Conservation (phyloP, 2,797 vertebrate species). For the Hippoglossus hippoglossus region DNA sequence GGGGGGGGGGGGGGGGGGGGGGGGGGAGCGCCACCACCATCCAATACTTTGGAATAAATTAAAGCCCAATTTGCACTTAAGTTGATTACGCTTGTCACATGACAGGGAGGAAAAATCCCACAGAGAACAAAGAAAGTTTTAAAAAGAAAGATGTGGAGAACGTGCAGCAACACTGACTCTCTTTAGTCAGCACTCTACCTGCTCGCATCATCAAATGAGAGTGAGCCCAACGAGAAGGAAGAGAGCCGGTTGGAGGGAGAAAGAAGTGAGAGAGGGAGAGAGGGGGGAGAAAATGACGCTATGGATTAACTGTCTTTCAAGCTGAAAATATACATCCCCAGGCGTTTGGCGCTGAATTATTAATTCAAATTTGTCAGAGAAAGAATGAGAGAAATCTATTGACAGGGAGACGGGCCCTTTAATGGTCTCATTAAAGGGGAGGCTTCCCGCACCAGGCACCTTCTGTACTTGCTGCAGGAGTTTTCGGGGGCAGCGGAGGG, state of each 20-base stretch:
- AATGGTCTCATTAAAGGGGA: constrained; percentile 88
- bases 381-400: constrained; percentile 87
- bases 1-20: constrained; percentile 4
- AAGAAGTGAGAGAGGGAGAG: constrained; percentile 46
- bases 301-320: constrained; percentile 93
- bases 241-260: constrained; percentile 23
- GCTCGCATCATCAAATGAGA: constrained; percentile 72
- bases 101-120: constrained; percentile 44
- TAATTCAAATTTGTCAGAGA: constrained; percentile 89
- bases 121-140: constrained; percentile 50
- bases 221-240: constrained; percentile 38
- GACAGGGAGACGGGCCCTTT: constrained; percentile 84
- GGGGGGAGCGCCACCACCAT: constrained; percentile 36
- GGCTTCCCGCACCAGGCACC: constrained; percentile 78
- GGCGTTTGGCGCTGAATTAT: constrained; percentile 88
- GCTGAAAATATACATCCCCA: constrained; percentile 88
- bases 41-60: constrained; percentile 62
- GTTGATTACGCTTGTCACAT: constrained; percentile 45
- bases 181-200: constrained; percentile 80
- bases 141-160: constrained; percentile 26
- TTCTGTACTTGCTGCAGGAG: constrained; percentile 80
- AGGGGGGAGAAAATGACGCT: constrained; percentile 64
- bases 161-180: constrained; percentile 37
- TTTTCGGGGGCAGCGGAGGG: constrained; percentile 74
- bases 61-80: constrained; percentile 66